Conservation (phyloP, 1,140 invertebrate genomes). For the Zaprionus capensis region DNA sequence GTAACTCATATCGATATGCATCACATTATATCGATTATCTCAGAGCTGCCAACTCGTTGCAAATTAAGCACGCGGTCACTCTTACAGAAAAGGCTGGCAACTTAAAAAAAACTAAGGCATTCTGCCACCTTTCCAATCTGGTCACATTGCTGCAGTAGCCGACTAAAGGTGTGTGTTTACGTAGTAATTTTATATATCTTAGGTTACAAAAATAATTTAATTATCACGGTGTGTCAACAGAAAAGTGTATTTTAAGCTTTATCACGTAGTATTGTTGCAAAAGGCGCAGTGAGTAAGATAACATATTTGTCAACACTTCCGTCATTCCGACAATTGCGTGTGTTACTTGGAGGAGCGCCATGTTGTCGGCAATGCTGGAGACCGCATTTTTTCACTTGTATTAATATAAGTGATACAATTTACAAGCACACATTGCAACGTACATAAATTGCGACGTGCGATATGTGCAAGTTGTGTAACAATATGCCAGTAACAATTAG, state of each 20-base stretch:
- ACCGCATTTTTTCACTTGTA: slow-evolving; percentile 61
- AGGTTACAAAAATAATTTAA: slow-evolving; percentile 29
- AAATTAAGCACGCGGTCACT: slow-evolving; percentile 7
- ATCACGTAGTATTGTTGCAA: background rate
- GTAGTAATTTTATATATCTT: slow-evolving; percentile 39
- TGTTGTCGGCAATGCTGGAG: slow-evolving; percentile 63
- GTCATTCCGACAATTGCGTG: slow-evolving; percentile 25
- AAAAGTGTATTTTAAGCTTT: slow-evolving; percentile 5
- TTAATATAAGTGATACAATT: slow-evolving; percentile 51
- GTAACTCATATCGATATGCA: background rate
- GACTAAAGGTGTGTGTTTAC: slow-evolving; percentile 53
- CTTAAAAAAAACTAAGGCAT: background rate
- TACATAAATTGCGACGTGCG: background rate
- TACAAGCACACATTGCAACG: slow-evolving; percentile 17
- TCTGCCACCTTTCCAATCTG: background rate
- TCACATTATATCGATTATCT: slow-evolving; percentile 6
- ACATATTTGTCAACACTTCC: slow-evolving; percentile 22
- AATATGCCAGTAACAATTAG: background rate
- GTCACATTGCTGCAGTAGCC: slow-evolving; percentile 45
- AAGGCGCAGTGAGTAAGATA: slow-evolving; percentile 54
- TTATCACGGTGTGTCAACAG: slow-evolving; percentile 14
- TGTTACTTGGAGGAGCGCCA: slow-evolving; percentile 52
- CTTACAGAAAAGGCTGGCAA: slow-evolving; percentile 8
- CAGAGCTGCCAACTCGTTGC: slow-evolving; percentile 5
- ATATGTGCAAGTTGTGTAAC: slow-evolving; percentile 11